Evolutionary conservation across 2,888 invertebrate genomes (phyloP).

Genomic region (Eupithecia exiguata): DNA sequence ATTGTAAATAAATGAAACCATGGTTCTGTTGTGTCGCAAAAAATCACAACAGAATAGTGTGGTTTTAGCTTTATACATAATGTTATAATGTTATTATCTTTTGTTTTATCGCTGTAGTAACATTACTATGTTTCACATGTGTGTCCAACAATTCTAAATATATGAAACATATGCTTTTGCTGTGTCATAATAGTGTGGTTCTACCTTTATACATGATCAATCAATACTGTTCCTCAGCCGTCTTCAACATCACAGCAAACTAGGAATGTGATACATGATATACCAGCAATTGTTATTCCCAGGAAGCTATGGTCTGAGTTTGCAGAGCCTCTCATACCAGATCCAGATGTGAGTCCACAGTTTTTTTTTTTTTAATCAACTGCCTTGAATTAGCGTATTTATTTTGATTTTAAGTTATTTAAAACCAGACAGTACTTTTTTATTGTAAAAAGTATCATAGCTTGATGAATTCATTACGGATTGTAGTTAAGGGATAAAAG

Average conservation of each 20-base stretch:
- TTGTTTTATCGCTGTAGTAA: too few relatives aligned
- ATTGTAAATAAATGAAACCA: not conserved
- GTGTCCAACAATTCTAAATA: too few relatives aligned
- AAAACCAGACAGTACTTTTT: too few relatives aligned
- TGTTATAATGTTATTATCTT: too few relatives aligned
- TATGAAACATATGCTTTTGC: too few relatives aligned
- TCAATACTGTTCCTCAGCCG: constrained; percentile 59
- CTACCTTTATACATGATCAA: not conserved
- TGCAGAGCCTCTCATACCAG: constrained; percentile 88
- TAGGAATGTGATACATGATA: constrained; percentile 91
- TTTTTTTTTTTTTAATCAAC: not conserved
- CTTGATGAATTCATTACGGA: too few relatives aligned
- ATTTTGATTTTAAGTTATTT: not conserved
- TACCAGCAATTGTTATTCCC: constrained; percentile 91
- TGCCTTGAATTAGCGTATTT: not conserved
- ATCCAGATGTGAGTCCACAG: constrained; percentile 87
- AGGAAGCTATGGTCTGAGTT: constrained; percentile 90
- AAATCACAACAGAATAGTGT: not conserved
- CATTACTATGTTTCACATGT: too few relatives aligned
- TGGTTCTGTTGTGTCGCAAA: not conserved
- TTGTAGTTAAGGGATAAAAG: too few relatives aligned
- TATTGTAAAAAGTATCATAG: too few relatives aligned
- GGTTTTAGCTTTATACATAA: too few relatives aligned
- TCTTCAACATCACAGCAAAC: constrained; percentile 86
- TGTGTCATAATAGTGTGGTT: too few relatives aligned